A percentile compares a stretch with the other conserved stretches of the same genome.
Conservation (phyloP, 2,888 invertebrate genomes). For the Caenorhabditis sp. region DNA sequence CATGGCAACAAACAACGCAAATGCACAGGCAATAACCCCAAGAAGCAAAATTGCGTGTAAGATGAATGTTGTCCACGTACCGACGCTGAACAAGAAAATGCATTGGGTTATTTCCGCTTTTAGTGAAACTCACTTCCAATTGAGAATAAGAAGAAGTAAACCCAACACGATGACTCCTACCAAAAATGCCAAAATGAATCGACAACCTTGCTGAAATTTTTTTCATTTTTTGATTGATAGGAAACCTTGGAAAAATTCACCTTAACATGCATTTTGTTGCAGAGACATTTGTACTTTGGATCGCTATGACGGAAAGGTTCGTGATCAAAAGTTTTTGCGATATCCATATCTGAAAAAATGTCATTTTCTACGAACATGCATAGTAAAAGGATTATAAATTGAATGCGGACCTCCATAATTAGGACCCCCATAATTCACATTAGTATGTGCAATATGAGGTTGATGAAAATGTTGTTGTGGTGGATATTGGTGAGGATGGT, state of each 20-base stretch:
- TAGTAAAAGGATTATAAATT: not conserved
- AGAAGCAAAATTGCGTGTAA: conserved; percentile 35
- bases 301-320: conserved; percentile 53
- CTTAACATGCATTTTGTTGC: conserved; percentile 50
- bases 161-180: conserved; percentile 17
- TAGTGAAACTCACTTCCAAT: conserved; percentile 29
- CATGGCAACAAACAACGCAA: conserved; percentile 41
- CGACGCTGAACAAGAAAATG: conserved; percentile 27
- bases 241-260: too few relatives aligned
- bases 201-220: conserved; percentile 27
- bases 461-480: conserved; percentile 21
- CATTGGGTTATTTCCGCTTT: not conserved
- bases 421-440: conserved; percentile 33
- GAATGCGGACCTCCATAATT: conserved; percentile 11
- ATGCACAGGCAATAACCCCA: conserved; percentile 26
- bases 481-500: not conserved
- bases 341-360: conserved; percentile 48
- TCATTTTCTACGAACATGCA: too few relatives aligned
- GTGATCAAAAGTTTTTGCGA: conserved; percentile 51
- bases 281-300: conserved; percentile 50
- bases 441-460: conserved; percentile 25
- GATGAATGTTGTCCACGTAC: conserved; percentile 43
- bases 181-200: conserved; percentile 34
- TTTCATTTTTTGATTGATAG: too few relatives aligned
- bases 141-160: conserved; percentile 28